Conservation (phyloP, 2,888 invertebrate species). For the Catocala sponsa region DNA sequence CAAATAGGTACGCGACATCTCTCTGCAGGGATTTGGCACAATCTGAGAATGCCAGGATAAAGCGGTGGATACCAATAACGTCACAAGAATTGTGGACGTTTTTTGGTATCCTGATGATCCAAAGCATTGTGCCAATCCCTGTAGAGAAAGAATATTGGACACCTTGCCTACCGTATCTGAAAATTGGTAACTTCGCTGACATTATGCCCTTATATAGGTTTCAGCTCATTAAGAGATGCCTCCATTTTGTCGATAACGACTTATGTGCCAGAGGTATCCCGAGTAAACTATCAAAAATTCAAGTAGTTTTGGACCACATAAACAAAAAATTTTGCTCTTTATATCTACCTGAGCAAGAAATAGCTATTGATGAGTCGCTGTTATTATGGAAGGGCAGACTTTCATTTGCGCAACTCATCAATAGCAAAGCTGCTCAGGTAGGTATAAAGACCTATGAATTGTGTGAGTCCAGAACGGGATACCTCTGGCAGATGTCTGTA, state of each 20-base stretch:
- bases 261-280: too few species aligned
- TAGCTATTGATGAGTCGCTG: too few species aligned
- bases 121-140: not conserved
- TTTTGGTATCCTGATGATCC: too few species aligned
- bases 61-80: not conserved
- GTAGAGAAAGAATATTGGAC: slow-evolving; percentile 1
- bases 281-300: too few species aligned
- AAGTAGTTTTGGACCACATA: too few species aligned
- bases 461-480: slow-evolving; percentile 1
- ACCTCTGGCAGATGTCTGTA: not conserved
- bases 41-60: not conserved
- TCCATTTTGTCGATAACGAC: slow-evolving; percentile 2
- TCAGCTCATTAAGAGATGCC: not conserved
- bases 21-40: not conserved
- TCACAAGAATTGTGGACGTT: too few species aligned
- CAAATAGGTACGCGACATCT: not conserved
- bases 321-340: too few species aligned
- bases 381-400: too few species aligned
- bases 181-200: not conserved
- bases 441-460: slow-evolving; percentile 3
- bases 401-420: not conserved
- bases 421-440: not conserved
- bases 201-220: not conserved
- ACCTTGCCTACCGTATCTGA: not conserved
- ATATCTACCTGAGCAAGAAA: too few species aligned